Evolutionary conservation across 2,888 invertebrate species (phyloP), one percentile per base, ranked within the genome.

Genomic region (Parelbella ahira): DNA sequence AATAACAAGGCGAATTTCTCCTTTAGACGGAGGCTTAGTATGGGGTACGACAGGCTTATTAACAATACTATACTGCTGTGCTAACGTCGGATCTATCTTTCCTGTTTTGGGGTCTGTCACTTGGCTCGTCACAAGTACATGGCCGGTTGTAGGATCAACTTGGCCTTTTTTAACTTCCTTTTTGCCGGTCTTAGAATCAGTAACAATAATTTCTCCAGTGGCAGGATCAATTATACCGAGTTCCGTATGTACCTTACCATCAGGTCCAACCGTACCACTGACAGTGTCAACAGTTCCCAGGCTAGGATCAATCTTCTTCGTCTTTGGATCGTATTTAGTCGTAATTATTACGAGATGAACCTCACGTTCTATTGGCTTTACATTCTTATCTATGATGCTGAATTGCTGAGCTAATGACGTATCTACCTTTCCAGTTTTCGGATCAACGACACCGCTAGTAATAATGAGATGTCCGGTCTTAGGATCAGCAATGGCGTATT

Each of bases 191-290:
- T 63, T 77, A 1, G 84, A 84, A 51, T 88, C 83, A 2, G 81
- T 81, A 2, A 79, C 56, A 4, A 73, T 59, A n/a, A 88, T 81
- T 59, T 88, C 86, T 15, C 91, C 91, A 11, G 89, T 90, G 47
- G 89, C 83, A 0, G 90, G 90, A 56, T 93, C 92, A 13, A 93
- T 86, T 21, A 90, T 77, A 6, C 92, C 92, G 41, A 92, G 88
- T 57, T 92, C 92, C 3, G 92, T 92, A 18, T 74, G 71, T 42
- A 88, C 86, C 55, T 76, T 87, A 12, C 88, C 88, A 58, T 88
- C 86, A 13, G 81, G 60, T 6, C 78, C 90, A 2, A 91, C 77
- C 11, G 86, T 82, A 23, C 91, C 92, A 53, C 89, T 90, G 50
- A 92, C 90, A 12, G 90, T 89, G 38, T 88, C 87, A 1, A 87